Base-by-base conservation (phyloP, 1,140 invertebrate species). In the Drosophila paulistorum region DNA sequence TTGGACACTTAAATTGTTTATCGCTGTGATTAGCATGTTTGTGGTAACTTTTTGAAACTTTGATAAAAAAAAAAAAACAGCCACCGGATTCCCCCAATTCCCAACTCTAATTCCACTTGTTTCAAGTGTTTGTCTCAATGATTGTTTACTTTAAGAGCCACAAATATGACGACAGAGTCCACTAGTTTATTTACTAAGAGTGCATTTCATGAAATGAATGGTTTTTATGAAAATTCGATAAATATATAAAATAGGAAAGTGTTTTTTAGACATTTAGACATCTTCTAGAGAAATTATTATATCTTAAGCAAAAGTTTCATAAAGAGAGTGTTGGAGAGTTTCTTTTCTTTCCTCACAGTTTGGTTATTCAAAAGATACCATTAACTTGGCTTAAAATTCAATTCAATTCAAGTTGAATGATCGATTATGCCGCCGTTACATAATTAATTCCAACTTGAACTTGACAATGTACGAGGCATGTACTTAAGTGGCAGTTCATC, bases 381-480 rank as follows among this genome's bases (percentile, higher is more conserved):
- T n/a, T 23, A 51, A 51, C 17, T 51, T 51, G 45, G 9, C 45
- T 51, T 3, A 17, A 51, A 51, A 23, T 0, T 23, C 45, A 39
- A 10, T 39, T 20, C 17, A 51, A 17, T 33, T 48, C 23, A 48
- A 63, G 54, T 57, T 51, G 17, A 51, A 51, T 11, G 17, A 23
- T 51, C 9, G 45, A 51, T 14, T 14, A 65, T 70, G 66, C 60
- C 59, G 66, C 57, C 62, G 66, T 79, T 85, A 82, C 82, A 85
- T 85, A 86, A 85, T 81, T 73, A 75, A 82, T 78, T 71, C 39
- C 80, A 84, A 87, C 84, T 87, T 87, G 84, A 87, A 87, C 84
- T 87, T 87, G 84, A 89, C 84, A 83, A 64, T 83, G 83, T 68
- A 39, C 66, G 42, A 57, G 61, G 67, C 64, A 64, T 39, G 61